Conservation (phyloP, 92 coral and sea anemone genomes). For the Zoanthus solanderi region DNA sequence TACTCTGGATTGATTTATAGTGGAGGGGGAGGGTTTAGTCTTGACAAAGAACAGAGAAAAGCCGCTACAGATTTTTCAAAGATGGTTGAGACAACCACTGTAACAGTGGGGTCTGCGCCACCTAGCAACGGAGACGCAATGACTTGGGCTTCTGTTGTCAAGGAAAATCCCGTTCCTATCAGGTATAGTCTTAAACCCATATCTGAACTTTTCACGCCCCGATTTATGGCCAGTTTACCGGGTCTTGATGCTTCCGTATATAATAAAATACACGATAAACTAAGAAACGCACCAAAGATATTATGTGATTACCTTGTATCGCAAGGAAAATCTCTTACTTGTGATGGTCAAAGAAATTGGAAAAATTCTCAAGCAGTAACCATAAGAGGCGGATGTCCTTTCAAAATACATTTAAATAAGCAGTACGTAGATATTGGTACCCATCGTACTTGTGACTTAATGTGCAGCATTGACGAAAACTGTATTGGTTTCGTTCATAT, state of each 20-base stretch:
- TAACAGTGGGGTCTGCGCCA: constrained; percentile 50
- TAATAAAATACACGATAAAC: not conserved
- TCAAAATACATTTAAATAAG: not conserved
- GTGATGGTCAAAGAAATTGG: constrained; percentile 1
- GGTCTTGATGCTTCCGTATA: not conserved
- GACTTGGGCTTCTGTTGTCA: constrained; percentile 61
- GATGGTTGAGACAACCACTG: constrained; percentile 53
- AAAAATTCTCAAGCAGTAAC: not conserved
- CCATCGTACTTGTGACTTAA: not conserved
- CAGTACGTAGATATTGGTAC: constrained; percentile 21
- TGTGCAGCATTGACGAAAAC: not conserved
- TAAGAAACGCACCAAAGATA: not conserved
- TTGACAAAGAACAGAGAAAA: constrained; percentile 53
- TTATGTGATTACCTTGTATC: not conserved
- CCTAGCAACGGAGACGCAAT: too few species aligned
- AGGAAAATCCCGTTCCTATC: constrained; percentile 65
- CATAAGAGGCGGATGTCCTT: constrained; percentile 7
- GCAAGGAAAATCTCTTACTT: constrained; percentile 1
- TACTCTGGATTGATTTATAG: constrained; percentile 62
- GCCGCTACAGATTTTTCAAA: constrained; percentile 68
- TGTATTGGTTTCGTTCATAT: not conserved
- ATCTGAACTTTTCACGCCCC: constrained; percentile 46
- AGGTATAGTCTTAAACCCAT: constrained; percentile 53
- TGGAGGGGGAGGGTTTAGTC: constrained; percentile 62
- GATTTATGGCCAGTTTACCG: not conserved